Evolutionary conservation across 2,797 vertebrate genomes (phyloP), one percentile per base, ranked within the genome.

Genomic region (Acipenser oxyrinchus): DNA sequence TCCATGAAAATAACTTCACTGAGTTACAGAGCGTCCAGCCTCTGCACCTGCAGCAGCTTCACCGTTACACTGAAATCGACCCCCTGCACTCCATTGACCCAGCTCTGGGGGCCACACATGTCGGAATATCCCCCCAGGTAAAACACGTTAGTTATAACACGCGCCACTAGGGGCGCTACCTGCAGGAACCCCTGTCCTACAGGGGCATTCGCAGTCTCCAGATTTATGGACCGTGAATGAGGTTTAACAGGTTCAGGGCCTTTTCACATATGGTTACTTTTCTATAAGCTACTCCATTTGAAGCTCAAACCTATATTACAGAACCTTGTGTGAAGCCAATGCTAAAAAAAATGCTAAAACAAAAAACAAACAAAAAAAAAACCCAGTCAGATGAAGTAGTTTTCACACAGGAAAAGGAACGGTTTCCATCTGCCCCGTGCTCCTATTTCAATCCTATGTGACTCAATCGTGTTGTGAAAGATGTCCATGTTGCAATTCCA

Each of bases 1-100:
- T 98, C 64, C 81, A 88, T 6, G 96, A 97, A 71, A 89, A 84
- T 64, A 95, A 97, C 77, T 96, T 99, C 84, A 97, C 95, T 7
- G 96, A 98, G 71, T 86, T 99, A 69, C 96, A 99, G 86, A 98
- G 93, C 0, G 95, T 98, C n/a, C 94, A 92, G 77, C 83, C 93
- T 9, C 91, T 95, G 0, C 96, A 97, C 82, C 74, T 93, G n/a
- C 79, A 95, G 49, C 87, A 87, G 75, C 86, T 95, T 51, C 92
- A 94, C 78, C 86, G 95, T 64, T 94, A 95, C 70, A 88, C 89
- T 80, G 96, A 98, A 12, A 73, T 93, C 1, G 96, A 98, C 65
- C 88, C 88, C 75, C 84, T 89, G 83, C 89, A 94, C 1, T 86
- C 94, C 68, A 78, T 98, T 11, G 96, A 99, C 68, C 82, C 94